These are phyloP conservation scores for Nautilus pompilius DNA, from an alignment of 1,140 invertebrate genomes.

Conservation along the genomic window DNA sequence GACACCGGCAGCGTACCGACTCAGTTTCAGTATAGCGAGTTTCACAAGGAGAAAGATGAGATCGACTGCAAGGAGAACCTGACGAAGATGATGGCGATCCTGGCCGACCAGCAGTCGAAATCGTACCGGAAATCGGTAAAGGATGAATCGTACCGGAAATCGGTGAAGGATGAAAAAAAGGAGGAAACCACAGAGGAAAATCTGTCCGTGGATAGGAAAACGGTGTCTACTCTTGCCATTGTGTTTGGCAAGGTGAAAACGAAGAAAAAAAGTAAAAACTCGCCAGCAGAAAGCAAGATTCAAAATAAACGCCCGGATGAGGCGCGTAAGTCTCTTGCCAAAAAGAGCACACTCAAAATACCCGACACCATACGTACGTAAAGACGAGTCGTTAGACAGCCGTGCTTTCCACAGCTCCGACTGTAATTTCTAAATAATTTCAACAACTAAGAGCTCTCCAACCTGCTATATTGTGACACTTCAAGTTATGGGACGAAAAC, in stretches of 20 bases:
- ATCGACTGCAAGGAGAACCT: constrained; percentile 19
- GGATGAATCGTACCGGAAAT: constrained; percentile 13
- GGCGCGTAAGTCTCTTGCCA: no score
- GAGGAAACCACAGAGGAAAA: constrained; percentile 17
- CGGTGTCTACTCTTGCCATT: constrained; percentile 32
- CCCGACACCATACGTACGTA: no score
- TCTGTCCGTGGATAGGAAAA: constrained; percentile 5
- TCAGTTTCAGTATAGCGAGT: constrained; percentile 19
- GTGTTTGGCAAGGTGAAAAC: constrained; percentile 30
- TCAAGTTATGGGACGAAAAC: no score
- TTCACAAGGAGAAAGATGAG: constrained; percentile 23
- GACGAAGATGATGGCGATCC: constrained; percentile 26
- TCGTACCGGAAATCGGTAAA: constrained; percentile 36
- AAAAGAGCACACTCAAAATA: no score
- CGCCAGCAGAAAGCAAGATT: no score
- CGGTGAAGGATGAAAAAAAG: no score
- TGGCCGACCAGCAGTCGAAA: constrained; percentile 27
- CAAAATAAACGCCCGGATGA: no score
- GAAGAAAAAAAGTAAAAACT: constrained; percentile 10
- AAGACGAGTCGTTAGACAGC: no score
- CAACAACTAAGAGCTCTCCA: no score
- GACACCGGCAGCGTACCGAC: constrained; percentile 1
- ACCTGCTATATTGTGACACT: no score
- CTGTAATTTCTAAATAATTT: no score
- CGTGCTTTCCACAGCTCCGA: no score